A percentile compares a stretch with the other conserved stretches of the same genome.
These are phyloP conservation scores for Gnathonemus echidnorhynchus DNA, from an alignment of 2,113 vertebrate genomes.

Conservation along the genomic window DNA sequence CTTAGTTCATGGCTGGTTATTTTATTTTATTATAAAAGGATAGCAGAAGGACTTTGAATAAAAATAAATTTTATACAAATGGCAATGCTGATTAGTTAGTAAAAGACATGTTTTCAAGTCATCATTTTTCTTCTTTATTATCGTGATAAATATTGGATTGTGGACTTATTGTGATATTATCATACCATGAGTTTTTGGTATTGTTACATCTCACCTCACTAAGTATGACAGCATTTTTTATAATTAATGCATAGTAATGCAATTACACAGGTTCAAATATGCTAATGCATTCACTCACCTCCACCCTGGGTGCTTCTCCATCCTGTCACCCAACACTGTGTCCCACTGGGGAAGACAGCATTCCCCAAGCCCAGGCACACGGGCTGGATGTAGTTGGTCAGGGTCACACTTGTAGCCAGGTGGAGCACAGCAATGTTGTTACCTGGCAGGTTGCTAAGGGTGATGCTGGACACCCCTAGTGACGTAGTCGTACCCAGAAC, in stretches of 20 bases:
- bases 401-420: conserved; percentile 17
- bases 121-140: not conserved
- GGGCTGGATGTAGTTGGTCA: conserved; percentile 3
- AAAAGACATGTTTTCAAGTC: not conserved
- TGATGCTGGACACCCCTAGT: conserved; percentile 30
- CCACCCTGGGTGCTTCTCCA: conserved; percentile 30
- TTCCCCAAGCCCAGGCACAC: conserved; percentile 31
- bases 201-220: not conserved
- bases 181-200: not conserved
- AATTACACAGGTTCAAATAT: not conserved
- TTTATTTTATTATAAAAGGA: not conserved
- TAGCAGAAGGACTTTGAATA: not conserved
- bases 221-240: not conserved
- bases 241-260: not conserved
- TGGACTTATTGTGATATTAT: not conserved
- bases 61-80: not conserved
- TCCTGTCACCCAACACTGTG: conserved; percentile 37
- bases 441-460: conserved; percentile 19
- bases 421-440: conserved; percentile 36
- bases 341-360: not conserved
- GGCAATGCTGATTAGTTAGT: not conserved
- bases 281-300: not conserved
- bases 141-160: not conserved
- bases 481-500: not conserved
- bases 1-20: not conserved